A percentile compares a stretch with the other conserved stretches of the same genome.
Conservation (phyloP, 2,797 vertebrate species). For the Lophius americanus region DNA sequence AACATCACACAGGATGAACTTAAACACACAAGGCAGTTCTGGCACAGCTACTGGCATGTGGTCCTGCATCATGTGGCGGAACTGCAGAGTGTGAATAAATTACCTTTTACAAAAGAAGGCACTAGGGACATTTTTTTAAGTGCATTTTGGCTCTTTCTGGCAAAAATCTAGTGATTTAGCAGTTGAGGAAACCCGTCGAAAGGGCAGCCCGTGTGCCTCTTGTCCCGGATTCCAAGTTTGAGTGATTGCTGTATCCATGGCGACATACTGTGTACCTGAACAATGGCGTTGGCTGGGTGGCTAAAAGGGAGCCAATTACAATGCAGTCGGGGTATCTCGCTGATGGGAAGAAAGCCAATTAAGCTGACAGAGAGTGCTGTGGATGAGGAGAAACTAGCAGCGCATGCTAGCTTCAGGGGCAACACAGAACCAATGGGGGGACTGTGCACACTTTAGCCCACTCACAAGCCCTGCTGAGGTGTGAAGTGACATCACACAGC, state of each 20-base stretch:
- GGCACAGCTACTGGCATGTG: conserved; percentile 49
- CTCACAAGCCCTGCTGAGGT: conserved; percentile 54
- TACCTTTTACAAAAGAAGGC: conserved; percentile 45
- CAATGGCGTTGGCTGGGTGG: conserved; percentile 75
- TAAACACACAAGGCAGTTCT: conserved; percentile 46
- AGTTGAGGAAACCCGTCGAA: conserved; percentile 43
- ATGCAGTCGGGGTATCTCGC: conserved; percentile 66
- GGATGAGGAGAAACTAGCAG: conserved; percentile 62
- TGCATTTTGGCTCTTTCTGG: conserved; percentile 47
- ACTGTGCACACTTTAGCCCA: conserved; percentile 56
- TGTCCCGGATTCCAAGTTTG: conserved; percentile 70
- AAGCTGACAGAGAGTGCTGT: conserved; percentile 74
- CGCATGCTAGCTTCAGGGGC: conserved; percentile 52
- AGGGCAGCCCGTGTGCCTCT: conserved; percentile 59
- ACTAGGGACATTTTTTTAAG: conserved; percentile 15
- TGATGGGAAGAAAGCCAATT: conserved; percentile 82
- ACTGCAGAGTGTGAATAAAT: conserved; percentile 53
- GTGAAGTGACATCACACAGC: conserved; percentile 61
- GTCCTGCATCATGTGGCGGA: conserved; percentile 50
- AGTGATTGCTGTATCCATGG: conserved; percentile 73
- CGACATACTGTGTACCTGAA: conserved; percentile 73
- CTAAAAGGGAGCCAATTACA: conserved; percentile 80
- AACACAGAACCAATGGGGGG: conserved; percentile 54
- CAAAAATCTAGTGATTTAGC: conserved; percentile 37
- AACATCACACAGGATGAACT: conserved; percentile 65